These are phyloP conservation scores for Colletes collaris DNA, from an alignment of 2,888 invertebrate genomes.

Conservation along the genomic window DNA sequence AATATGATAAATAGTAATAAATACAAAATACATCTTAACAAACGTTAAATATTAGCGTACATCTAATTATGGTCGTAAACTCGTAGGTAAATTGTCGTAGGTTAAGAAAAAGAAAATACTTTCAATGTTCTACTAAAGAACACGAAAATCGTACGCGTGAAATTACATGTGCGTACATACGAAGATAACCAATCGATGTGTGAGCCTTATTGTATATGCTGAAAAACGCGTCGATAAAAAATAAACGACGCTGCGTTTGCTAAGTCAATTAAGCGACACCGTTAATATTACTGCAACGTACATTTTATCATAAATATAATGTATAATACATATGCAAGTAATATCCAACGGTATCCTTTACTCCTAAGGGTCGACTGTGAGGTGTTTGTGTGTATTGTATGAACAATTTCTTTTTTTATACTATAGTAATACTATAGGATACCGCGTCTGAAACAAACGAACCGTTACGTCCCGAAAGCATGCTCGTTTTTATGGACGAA, in stretches of 20 bases:
- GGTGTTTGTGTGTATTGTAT: conserved; percentile 51
- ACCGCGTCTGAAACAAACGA: conserved; percentile 47
- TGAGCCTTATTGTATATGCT: conserved; percentile 21
- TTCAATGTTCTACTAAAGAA: conserved; percentile 21
- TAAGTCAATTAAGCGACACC: conserved; percentile 41
- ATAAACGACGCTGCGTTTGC: conserved; percentile 34
- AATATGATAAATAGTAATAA: conserved; percentile 60
- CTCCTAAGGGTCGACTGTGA: conserved; percentile 41
- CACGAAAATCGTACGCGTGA: conserved; percentile 17
- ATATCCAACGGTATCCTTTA: conserved; percentile 26
- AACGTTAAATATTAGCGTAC: conserved; percentile 51
- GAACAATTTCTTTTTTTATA: conserved; percentile 39
- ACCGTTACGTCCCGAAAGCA: conserved; percentile 12
- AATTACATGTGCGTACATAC: conserved; percentile 12
- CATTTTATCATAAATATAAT: neutral
- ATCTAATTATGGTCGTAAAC: conserved; percentile 38
- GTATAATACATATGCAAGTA: conserved; percentile 14
- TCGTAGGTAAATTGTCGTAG: conserved; percentile 27
- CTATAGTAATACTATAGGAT: conserved; percentile 37
- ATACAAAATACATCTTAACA: conserved; percentile 56
- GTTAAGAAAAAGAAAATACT: conserved; percentile 18
- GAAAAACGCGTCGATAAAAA: conserved; percentile 30
- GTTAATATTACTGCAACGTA: conserved; percentile 29
- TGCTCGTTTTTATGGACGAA: conserved; percentile 8
- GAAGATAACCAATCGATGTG: conserved; percentile 17